phyloP scores from a whole-genome alignment of 2,797 vertebrate genomes.

The Siniperca scherzeri region DNA sequence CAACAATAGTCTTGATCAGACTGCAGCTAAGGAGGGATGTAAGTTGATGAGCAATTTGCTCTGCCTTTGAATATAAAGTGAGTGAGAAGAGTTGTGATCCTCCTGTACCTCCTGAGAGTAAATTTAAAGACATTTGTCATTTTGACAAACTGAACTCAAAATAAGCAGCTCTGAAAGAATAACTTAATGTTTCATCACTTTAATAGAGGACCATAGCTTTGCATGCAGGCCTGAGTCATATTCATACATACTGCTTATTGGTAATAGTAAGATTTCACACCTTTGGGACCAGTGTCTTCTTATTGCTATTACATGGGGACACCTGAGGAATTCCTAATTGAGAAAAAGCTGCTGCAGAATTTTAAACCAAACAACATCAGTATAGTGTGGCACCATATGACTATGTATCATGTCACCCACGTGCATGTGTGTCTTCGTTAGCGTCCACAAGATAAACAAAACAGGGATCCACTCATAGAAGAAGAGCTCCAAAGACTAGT shows the following conservation, averaged over 20 bases:
- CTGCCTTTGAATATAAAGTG: conserved; percentile 29
- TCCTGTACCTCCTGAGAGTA: not conserved
- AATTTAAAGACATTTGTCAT: not conserved
- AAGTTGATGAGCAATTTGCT: conserved; percentile 28
- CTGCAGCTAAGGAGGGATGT: conserved; percentile 10
- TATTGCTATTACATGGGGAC: not conserved
- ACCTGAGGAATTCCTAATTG: not conserved
- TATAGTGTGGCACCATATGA: not conserved
- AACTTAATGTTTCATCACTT: not conserved
- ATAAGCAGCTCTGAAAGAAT: not conserved
- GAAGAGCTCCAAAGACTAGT: too few relatives aligned
- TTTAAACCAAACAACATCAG: not conserved
- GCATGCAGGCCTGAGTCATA: conserved; percentile 2
- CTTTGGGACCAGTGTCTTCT: not conserved
- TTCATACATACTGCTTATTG: not conserved
- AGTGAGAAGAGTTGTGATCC: conserved; percentile 1
- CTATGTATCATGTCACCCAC: not conserved
- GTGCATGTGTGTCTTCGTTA: fast-evolving
- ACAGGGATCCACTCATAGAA: too few relatives aligned
- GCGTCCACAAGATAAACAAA: not conserved
- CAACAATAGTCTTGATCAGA: conserved; percentile 39
- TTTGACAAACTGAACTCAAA: conserved; percentile 14
- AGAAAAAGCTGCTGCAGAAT: not conserved
- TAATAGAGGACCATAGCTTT: not conserved
- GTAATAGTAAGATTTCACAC: not conserved